Conservation (phyloP, 2,888 invertebrate genomes). For the Rhingia rostrata region DNA sequence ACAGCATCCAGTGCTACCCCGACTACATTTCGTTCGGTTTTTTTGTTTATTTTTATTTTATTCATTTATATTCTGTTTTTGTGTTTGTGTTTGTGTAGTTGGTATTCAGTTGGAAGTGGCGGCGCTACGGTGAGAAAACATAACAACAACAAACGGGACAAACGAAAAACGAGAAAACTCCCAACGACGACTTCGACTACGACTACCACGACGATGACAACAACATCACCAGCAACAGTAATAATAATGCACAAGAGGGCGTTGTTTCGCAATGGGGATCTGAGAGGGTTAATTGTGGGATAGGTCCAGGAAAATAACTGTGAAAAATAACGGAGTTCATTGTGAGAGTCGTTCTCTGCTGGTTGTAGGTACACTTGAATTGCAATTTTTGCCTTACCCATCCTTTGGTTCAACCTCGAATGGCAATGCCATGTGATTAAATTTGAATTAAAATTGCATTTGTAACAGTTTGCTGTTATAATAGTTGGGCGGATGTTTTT, state of each 20-base stretch:
- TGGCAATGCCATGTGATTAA: slow-evolving; percentile 65
- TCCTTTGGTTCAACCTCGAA: slow-evolving; percentile 16
- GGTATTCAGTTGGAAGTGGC: slow-evolving; percentile 53
- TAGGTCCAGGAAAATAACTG: slow-evolving; percentile 61
- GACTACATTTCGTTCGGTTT: not conserved
- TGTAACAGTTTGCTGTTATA: slow-evolving; percentile 72
- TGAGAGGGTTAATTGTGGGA: slow-evolving; percentile 25
- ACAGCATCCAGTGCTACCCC: slow-evolving; percentile 30
- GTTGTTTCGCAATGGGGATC: slow-evolving; percentile 42
- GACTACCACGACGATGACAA: too few species aligned
- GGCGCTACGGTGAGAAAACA: slow-evolving; percentile 11
- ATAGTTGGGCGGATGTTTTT: slow-evolving; percentile 38
- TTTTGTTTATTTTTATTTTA: slow-evolving; percentile 63
- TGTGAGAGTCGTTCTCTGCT: slow-evolving; percentile 8
- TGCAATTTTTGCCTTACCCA: slow-evolving; percentile 62
- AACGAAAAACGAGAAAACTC: slow-evolving; percentile 3
- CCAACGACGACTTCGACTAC: slow-evolving; percentile 5
- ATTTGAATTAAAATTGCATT: slow-evolving; percentile 74
- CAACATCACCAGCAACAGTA: slow-evolving; percentile 52
- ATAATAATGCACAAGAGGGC: slow-evolving; percentile 54
- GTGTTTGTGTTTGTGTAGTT: slow-evolving; percentile 29
- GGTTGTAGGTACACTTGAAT: slow-evolving; percentile 48
- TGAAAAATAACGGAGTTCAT: slow-evolving; percentile 56
- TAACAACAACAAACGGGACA: slow-evolving; percentile 2
- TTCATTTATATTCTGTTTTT: slow-evolving; percentile 70